Evolutionary conservation across 2,888 invertebrate genomes (phyloP), one percentile per base, ranked within the genome.

Genomic region (Lasioglossum figueresi): DNA sequence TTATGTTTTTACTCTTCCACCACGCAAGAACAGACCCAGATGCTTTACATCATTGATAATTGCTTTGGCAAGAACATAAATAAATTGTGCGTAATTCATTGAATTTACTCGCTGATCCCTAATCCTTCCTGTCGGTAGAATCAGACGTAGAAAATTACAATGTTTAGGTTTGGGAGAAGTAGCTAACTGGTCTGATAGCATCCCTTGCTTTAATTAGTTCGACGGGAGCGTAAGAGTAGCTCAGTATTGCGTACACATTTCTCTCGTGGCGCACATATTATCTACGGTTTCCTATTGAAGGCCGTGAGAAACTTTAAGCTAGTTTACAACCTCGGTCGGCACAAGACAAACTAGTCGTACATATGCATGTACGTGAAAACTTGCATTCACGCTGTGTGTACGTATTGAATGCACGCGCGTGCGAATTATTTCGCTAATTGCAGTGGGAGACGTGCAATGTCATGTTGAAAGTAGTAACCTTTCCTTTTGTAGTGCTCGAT

Each of bases 221-320:
- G 88, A 87, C 84, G 85, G 83, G 76, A 78, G 87, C 82, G 85
- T 91, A 91, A 90, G 88, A 91, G 90, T 90, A 87, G 87, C 88
- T 91, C 89, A 80, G 79, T 70, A 83, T 78, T 75, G 77, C 43
- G 59, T 74, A 76, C 80, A 81, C 76, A 84, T 79, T 89, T 85
- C 73, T 68, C 80, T 70, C 79, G 76, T 83, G 76, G 82, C 70
- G 73, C 72, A 72, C 85, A 79, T 80, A 86, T 88, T 89, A 86
- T 89, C 83, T 85, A 77, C 73, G 66, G 68, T 76, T 71, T 59
- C 75, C 52, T 83, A 88, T 91, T 82, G 85, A 88, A 88, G 89
- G 83, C 91, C 90, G 91, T 92, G 92, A 77, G 93, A 93, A 90
- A 91, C 88, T 88, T 84, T 82, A 86, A 85, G 86, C 88, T 88